Percentiles rank a stretch among this genome's conserved stretches.
phyloP scores from a whole-genome alignment of 2,113 vertebrate species.

The Regulus satrapa region DNA sequence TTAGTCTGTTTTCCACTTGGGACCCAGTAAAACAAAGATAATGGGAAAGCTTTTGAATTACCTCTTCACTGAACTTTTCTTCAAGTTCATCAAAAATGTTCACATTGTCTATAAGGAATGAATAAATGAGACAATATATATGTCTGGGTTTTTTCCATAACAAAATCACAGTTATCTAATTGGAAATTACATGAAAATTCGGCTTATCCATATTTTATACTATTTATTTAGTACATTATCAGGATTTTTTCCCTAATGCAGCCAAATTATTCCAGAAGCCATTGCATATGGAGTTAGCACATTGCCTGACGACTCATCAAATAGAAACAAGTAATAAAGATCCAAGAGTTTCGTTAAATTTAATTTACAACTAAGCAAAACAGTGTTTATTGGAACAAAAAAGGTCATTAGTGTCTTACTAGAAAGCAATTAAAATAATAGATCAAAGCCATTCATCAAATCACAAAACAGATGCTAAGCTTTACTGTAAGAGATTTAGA shows the following conservation, averaged over 20 bases:
- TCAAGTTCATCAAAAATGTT: not conserved
- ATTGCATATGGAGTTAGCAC: conserved; percentile 36
- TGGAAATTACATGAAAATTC: conserved; percentile 21
- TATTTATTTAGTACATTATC: conserved; percentile 50
- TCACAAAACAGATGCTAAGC: conserved; percentile 77
- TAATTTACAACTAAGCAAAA: conserved; percentile 78
- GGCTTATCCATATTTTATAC: conserved; percentile 32
- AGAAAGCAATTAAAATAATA: conserved; percentile 79
- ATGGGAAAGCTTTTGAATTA: not conserved
- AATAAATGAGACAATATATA: not conserved
- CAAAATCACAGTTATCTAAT: not conserved
- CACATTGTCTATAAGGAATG: not conserved
- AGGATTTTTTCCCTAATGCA: not conserved
- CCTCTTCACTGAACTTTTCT: not conserved
- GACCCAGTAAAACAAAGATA: not conserved
- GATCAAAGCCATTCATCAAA: conserved; percentile 76
- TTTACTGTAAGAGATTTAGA: conserved; percentile 68
- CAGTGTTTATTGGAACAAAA: conserved; percentile 78
- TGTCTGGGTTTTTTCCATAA: not conserved
- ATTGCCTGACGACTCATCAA: conserved; percentile 5
- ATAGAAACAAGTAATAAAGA: conserved; percentile 62
- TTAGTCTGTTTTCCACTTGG: not conserved
- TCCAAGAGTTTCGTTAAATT: conserved; percentile 73
- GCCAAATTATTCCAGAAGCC: not conserved
- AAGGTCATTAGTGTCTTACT: conserved; percentile 79